Base-by-base conservation (phyloP, 2,888 invertebrate genomes). In the Volucella zonaria region DNA sequence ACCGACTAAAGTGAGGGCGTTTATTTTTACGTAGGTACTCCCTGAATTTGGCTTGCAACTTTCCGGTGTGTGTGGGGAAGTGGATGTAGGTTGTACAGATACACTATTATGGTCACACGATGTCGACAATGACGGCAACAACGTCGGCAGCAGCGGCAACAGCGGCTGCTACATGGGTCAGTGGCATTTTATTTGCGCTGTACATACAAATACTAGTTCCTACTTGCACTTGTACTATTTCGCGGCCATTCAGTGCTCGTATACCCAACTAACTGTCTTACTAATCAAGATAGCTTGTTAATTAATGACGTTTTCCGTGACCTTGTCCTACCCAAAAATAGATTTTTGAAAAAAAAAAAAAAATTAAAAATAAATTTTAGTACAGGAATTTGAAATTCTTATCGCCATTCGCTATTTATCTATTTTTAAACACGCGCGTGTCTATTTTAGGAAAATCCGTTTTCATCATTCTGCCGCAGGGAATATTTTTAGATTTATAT, bases 1-100 rank as follows among this genome's bases (percentile, higher is more conserved):
- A 85, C 85, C 31, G 77, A 52, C 81, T 51, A 76, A 68, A 81
- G 85, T 85, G 80, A 80, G 81, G 85, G 85, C 85, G 83, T 82
- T 78, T 47, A 15, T 15, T 61, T 82, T 82, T 78, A 82, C 82
- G 83, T 85, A 85, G 81, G 81, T 68, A 70, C 66, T 40, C 67
- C 49, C 76, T 77, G 56, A 64, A 81, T 85, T 77, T 77, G 85
- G 80, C 68, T 43, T 80, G 76, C 73, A 73, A 80, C 79, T 86
- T 82, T 86, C 86, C 83, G 82, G 78, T 86, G 61, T 54, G 70
- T 31, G 31, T 31, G 31, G 31, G 31, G 31, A 31, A 31, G 31
- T 79, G 56, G 43, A 82, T 82, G 79, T 82, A 82, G 77, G 82
- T 54, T 74, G 80, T 64, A 42, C 10, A 40, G 11, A 52, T n/a